A percentile compares a stretch with the other conserved stretches of the same genome.
phyloP scores from a whole-genome alignment of 2,888 invertebrate species.

The Drosophila bunnanda region DNA sequence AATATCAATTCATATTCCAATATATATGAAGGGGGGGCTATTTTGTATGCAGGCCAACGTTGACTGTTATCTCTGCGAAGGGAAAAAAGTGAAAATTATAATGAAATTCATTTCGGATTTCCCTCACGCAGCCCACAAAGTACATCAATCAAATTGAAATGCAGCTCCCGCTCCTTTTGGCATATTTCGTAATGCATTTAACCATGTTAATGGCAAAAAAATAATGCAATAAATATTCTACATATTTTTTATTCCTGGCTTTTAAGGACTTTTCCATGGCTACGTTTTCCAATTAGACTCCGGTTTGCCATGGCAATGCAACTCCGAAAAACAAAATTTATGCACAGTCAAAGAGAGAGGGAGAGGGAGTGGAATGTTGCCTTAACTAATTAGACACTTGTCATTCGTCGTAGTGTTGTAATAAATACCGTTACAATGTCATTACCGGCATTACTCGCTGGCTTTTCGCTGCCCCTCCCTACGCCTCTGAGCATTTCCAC shows the following conservation, averaged over 20 bases:
- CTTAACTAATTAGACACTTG: conserved; percentile 79
- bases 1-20: conserved; percentile 48
- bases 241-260: conserved; percentile 6
- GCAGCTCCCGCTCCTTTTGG: conserved; percentile 30
- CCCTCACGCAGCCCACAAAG: conserved; percentile 67
- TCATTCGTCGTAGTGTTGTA: conserved; percentile 77
- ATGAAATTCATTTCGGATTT: conserved; percentile 74
- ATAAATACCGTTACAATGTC: conserved; percentile 81
- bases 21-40: conserved; percentile 19
- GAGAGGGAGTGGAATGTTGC: conserved; percentile 55
- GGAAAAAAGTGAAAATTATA: conserved; percentile 62
- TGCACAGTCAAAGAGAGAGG: conserved; percentile 34
- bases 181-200: conserved; percentile 46
- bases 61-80: conserved; percentile 13
- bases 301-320: conserved; percentile 10
- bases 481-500: not conserved
- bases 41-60: conserved; percentile 64
- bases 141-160: conserved; percentile 76
- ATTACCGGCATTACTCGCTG: conserved; percentile 76
- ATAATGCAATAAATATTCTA: conserved; percentile 29
- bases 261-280: no score
- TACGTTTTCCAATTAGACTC: conserved; percentile 37
- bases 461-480: conserved; percentile 55
- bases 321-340: conserved; percentile 50
- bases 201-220: conserved; percentile 26